Evolutionary conservation across 1,140 invertebrate genomes (phyloP), one percentile per base, ranked within the genome.

Genomic region (Aporrectodea caliginosa): DNA sequence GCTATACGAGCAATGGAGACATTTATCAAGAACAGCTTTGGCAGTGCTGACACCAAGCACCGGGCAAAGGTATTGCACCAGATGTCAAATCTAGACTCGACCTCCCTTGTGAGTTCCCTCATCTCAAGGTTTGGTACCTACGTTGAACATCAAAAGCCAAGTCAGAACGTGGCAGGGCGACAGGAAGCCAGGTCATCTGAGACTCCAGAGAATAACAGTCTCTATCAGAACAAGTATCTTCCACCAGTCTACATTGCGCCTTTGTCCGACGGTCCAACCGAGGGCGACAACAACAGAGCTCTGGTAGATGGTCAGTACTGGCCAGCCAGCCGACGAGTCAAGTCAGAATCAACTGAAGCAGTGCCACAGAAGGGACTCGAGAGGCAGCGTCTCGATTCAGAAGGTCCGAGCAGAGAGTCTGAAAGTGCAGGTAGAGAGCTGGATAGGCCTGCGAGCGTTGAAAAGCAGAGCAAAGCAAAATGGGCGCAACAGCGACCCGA

Each of bases 1-100:
- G 95, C 98, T 27, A 89, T 98, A 1, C 96, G 95, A 87, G 95
- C 96, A 6, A 95, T 98, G 83, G 96, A 98, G 88, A 96, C 96
- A 85, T 90, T 98, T 79, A 98, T 98, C 86, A 95, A 98, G 86
- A 97, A 97, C 86, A 98, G 95, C 88, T 98, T 98, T 86, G 95
- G 43, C 6, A 12, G 6, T 22, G 43, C 43, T 6, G 43, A 58
- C 6, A 58, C 43, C 6, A 58, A 58, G 43, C 43, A 58, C 43
- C 43, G 43, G 43, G n/a, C n/a, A n/a, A n/a, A n/a, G n/a, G n/a
- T n/a, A n/a, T n/a, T n/a, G n/a, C n/a, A n/a, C n/a, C n/a, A n/a
- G n/a, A n/a, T n/a, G n/a, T n/a, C n/a, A n/a, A n/a, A n/a, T n/a
- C 22, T 58, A 22, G 6, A 6, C 43, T 6, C 43, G 6, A 58